A percentile compares a stretch with the other conserved stretches of the same genome.
These are phyloP conservation scores for Dynastes tityus DNA, from an alignment of 2,888 invertebrate species.

Conservation along the genomic window DNA sequence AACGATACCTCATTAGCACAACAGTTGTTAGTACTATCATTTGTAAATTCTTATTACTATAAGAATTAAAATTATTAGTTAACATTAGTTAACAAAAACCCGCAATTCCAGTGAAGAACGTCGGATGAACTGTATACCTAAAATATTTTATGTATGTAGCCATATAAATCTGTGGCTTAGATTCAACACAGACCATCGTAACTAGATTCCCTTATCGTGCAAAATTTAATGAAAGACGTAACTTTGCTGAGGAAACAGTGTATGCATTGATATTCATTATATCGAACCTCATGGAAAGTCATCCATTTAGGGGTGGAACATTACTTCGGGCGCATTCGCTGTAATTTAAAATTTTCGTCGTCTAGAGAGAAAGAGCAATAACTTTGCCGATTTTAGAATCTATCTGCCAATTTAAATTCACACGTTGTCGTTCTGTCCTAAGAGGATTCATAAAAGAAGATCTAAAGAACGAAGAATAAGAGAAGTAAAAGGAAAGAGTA, in stretches of 20 bases:
- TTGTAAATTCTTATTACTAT: no score
- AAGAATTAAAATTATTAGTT: no score
- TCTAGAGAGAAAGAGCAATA: slow-evolving; percentile 13
- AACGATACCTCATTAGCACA: no score
- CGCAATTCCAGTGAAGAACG: no score
- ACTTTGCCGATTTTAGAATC: slow-evolving; percentile 12
- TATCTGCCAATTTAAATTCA: slow-evolving; percentile 19
- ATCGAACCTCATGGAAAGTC: slow-evolving; percentile 29
- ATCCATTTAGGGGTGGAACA: slow-evolving; percentile 2
- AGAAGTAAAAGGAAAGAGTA: not conserved
- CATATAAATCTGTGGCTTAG: not conserved
- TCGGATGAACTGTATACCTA: not conserved
- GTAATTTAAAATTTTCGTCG: slow-evolving; percentile 18
- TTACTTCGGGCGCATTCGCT: slow-evolving; percentile 20
- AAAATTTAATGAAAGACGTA: slow-evolving; percentile 8
- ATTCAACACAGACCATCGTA: not conserved
- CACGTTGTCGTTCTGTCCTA: slow-evolving; percentile 7
- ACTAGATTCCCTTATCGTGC: not conserved
- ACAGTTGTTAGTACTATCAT: no score
- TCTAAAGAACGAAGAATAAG: not conserved
- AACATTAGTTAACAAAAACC: no score
- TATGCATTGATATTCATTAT: slow-evolving; percentile 37
- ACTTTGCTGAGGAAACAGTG: slow-evolving; percentile 2
- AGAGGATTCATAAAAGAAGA: slow-evolving; percentile 12
- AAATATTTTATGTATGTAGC: not conserved